phyloP scores from a whole-genome alignment of 2,888 invertebrate species.

The Polia nebulosa region DNA sequence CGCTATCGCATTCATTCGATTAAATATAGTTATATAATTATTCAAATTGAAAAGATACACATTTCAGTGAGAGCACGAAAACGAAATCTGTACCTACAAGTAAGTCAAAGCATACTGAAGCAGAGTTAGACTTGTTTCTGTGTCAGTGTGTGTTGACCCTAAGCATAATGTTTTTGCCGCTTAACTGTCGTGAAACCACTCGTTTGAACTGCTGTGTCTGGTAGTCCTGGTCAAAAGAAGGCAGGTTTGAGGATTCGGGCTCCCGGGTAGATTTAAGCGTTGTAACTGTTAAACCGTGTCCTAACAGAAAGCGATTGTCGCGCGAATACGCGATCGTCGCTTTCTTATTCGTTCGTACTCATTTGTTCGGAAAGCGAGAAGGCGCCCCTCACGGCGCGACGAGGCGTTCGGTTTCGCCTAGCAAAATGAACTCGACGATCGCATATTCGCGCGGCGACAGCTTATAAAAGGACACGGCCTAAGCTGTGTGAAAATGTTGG shows the following conservation, averaged over 20 bases:
- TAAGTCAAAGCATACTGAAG: background rate
- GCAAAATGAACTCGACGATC: background rate
- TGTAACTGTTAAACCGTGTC: conserved; percentile 16
- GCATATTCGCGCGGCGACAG: background rate
- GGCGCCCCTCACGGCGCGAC: background rate
- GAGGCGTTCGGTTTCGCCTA: background rate
- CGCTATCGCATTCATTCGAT: background rate
- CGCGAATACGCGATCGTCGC: background rate
- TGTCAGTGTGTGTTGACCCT: background rate
- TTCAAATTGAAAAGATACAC: background rate
- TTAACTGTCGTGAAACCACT: background rate
- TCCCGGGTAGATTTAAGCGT: conserved; percentile 26
- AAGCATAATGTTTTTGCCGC: background rate
- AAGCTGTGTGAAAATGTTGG: conserved; percentile 39
- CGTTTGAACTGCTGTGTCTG: conserved; percentile 6
- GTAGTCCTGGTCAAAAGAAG: conserved; percentile 13
- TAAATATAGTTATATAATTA: background rate
- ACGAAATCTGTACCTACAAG: background rate
- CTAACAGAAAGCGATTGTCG: background rate
- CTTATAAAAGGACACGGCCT: background rate
- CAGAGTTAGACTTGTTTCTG: background rate
- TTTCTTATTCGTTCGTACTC: background rate
- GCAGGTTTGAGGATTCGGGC: conserved; percentile 38
- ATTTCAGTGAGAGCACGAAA: background rate
- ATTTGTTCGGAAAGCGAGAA: background rate